Evolutionary conservation across 2,888 invertebrate species (phyloP), one percentile per base, ranked within the genome.

Genomic region (Dasysyrphus tricinctus): DNA sequence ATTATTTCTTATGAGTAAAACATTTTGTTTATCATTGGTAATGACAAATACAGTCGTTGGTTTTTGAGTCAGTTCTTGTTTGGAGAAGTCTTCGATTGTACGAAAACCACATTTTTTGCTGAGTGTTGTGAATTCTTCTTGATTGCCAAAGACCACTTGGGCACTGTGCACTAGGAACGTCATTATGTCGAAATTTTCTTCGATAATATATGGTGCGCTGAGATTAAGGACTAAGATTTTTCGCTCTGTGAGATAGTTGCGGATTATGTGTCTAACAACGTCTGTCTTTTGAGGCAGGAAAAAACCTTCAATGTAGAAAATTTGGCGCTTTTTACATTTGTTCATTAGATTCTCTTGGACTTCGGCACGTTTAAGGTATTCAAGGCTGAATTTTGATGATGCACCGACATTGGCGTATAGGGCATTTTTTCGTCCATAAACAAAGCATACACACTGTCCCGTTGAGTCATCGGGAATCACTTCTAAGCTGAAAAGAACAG

Each of bases 21-120:
- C 94, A 29, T 94, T 93, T 16, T 94, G 91, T 0, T 93, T 91
- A 11, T 95, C 96, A 89, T 95, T 94, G 7, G 96, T 96, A 77
- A 96, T 93, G 2, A 95, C 92, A 29, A 95, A 93, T 6, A 94
- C 93, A 88, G 95, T 93, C 24, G 92, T 90, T 24, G 75, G 74
- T 61, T 72, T 80, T 70, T 65, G 70, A 29, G 73, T 89, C 51
- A 88, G 80, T 74, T 90, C 88, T 69, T 88, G 63, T 44, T 88
- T 49, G 9, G 89, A 88, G 24, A 90, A 88, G 19, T 89, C 88
- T 76, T 89, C 88, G 0, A 88, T 82, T 39, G 77, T 69, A 0
- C 78, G 74, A 61, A 83, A 88, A 9, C 80, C 80, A 34, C 80
- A 90, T 29, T 91, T 88, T 49, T 90, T 89, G 5, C 91, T 91